Evolutionary conservation across 2,888 invertebrate species (phyloP), one percentile per base, ranked within the genome.

Genomic region (Oligia latruncula): DNA sequence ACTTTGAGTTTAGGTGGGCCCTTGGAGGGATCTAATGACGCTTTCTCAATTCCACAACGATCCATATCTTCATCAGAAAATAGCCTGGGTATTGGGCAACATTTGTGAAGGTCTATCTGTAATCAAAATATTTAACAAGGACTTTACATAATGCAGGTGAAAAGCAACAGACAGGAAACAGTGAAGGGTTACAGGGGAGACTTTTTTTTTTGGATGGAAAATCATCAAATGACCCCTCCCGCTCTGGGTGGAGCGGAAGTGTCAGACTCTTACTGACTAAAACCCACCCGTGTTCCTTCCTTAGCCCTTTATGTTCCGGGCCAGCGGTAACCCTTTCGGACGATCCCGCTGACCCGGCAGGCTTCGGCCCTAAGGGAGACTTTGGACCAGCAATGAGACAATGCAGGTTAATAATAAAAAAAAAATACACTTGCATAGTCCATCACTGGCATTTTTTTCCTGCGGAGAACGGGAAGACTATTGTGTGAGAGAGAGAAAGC

Each of bases 41-140:
- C 9, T 55, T 71, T 82, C 2, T 82, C 77, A 67, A 81, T 55
- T 3, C 82, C 81, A 67, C 81, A 81, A 15, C 77, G 65, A 20
- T 71, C 40, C 71, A 82, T 67, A 3, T 66, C 78, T 49, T 64
- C 81, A 13, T 82, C 78, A 4, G 71, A 13, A 71, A 82, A 81
- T 49, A 81, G 23, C 23, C 40, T 52, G 6, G 81, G 81, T 35
- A 81, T 58, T 46, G 81, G 81, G 13, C 81, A 81, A 35, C 81
- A 81, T 71, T 71, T 83, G 29, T 58, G 60, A 13, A 81, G 35
- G 23, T 81, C 17, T 77, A 71, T n/a, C 81, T 81, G 67, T 67
- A 67, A 78, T 20, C 1, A 71, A 67, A 40, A 15, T 55, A 43
- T 23, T 23, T 43, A n/a, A n/a, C 17, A n/a, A 58, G n/a, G 1